Percentiles rank a stretch among this genome's conserved stretches.
These are phyloP conservation scores for Ranitomeya imitator DNA, from an alignment of 2,113 vertebrate species.

Conservation along the genomic window DNA sequence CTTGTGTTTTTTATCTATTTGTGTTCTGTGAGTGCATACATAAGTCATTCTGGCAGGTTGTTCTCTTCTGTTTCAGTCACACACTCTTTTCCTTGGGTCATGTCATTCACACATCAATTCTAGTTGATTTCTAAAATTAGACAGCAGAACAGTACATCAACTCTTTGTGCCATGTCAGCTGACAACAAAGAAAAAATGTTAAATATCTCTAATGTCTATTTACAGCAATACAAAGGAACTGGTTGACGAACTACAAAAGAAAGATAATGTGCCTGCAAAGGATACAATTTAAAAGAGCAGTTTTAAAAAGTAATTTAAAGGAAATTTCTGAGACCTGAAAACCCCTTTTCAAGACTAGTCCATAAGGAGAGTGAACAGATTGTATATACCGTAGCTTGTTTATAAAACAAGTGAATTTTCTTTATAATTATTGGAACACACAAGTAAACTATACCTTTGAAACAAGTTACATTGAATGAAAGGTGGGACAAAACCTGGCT, in stretches of 20 bases:
- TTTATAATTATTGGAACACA: no score
- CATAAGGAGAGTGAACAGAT: no score
- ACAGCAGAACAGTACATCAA: slow-evolving; percentile 31
- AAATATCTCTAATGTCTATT: slow-evolving; percentile 20
- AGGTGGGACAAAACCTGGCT: no score
- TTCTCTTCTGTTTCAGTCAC: slow-evolving; percentile 44
- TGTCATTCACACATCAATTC: slow-evolving; percentile 54
- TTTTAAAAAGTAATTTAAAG: background rate
- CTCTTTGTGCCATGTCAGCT: background rate
- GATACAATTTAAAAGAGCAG: background rate
- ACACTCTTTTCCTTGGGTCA: slow-evolving; percentile 29
- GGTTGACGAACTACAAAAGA: background rate
- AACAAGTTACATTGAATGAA: no score
- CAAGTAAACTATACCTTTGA: no score
- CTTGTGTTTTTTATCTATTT: slow-evolving; percentile 31
- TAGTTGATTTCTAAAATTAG: slow-evolving; percentile 54
- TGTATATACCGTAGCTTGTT: no score
- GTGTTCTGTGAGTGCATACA: slow-evolving; percentile 34
- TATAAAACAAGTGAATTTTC: no score
- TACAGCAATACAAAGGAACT: slow-evolving; percentile 24
- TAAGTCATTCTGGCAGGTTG: slow-evolving; percentile 29
- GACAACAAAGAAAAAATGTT: slow-evolving; percentile 49
- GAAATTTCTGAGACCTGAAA: no score
- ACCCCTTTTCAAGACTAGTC: no score
- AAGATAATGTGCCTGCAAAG: background rate